These are phyloP conservation scores for Whitmania pigra DNA, from an alignment of 1,140 invertebrate species.

Conservation along the genomic window DNA sequence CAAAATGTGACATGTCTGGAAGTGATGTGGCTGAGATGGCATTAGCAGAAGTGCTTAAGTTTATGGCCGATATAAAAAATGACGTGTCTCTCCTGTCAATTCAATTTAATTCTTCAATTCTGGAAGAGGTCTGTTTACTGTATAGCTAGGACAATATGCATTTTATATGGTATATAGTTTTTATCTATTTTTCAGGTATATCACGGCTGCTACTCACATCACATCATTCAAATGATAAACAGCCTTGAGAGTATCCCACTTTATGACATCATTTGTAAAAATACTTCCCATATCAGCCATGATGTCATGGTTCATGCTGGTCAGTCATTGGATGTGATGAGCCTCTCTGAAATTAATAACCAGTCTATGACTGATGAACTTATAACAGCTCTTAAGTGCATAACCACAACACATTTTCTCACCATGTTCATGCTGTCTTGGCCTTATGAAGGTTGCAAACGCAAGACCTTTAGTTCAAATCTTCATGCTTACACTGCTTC, in stretches of 20 bases:
- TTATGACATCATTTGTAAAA: not conserved
- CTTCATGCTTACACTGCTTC: not conserved
- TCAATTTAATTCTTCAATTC: no score
- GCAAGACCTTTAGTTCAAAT: not conserved
- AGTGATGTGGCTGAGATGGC: not conserved
- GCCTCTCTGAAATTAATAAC: not conserved
- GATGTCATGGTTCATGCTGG: not conserved
- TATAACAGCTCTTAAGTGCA: not conserved
- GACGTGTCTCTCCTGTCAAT: not conserved
- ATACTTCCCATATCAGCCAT: not conserved
- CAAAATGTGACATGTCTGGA: not conserved
- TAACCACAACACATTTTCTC: not conserved
- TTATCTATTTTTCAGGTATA: no score
- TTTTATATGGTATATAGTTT: no score
- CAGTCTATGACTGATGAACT: not conserved
- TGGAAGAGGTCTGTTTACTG: no score
- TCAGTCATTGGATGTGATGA: not conserved
- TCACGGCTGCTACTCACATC: no score
- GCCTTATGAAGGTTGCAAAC: slow-evolving; percentile 5
- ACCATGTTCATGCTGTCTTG: slow-evolving; percentile 10
- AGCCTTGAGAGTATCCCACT: slow-evolving; percentile 2
- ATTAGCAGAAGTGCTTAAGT: not conserved
- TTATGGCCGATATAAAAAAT: not conserved
- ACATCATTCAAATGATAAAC: not conserved
- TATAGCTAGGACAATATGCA: no score